Base-by-base conservation (phyloP, 2,797 vertebrate species). In the Esox lucius region DNA sequence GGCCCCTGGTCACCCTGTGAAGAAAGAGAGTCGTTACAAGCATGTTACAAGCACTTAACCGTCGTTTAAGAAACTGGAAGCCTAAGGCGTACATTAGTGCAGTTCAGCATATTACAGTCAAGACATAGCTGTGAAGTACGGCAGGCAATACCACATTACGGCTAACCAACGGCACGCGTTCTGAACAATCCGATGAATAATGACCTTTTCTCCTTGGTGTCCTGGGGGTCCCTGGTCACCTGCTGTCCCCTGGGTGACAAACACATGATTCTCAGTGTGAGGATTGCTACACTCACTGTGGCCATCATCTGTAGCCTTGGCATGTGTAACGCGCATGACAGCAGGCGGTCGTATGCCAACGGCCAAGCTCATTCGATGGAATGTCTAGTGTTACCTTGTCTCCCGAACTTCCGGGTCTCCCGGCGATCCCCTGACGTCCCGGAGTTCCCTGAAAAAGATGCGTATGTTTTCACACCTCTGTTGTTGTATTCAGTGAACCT, bases 161-260 rank as follows among this genome's bases (percentile, higher is more conserved):
- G 49, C 49, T 53, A 53, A 53, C 49, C 49, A 53, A 3, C 28
- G 1, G 17, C 15, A 51, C 15, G 15, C 19, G 49, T n/a, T 53
- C 5, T n/a, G 53, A 56, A 56, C 56, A 56, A 56, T 56, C 19
- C 13, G 61, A 28, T 15, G 1, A 31, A 64, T 31, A 28, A 28
- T 64, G 28, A 80, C 80, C 77, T 87, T 80, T 33, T 84, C 80
- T 16, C 80, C 83, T 78, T 49, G 70, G 53, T 85, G 77, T 68
- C 82, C 75, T 17, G 72, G 67, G 31, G 76, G 46, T 17, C 82
- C 83, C 51, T 64, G 68, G 48, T 87, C 81, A 33, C 86, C 80
- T 48, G 75, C 53, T 17, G 66, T 42, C 70, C 82, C 85, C 69
- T 78, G 64, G 26, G 53, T 84, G 42, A 66, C 64, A 51, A 76